Evolutionary conservation across 2,888 invertebrate species (phyloP).

Genomic region (Ochropacha duplaris): DNA sequence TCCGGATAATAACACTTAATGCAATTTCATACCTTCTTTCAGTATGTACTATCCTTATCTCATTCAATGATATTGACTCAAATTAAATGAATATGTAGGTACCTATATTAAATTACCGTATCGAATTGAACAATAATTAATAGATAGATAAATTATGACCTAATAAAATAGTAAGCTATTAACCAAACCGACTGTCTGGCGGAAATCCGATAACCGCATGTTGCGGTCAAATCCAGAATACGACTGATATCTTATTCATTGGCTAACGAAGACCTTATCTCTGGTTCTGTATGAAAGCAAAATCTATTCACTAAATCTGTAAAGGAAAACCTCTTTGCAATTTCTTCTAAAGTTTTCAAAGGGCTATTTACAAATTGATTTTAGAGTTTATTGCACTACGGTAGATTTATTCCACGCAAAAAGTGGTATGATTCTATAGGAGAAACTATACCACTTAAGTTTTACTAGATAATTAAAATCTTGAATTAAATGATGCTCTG

Average conservation of each 20-base stretch:
- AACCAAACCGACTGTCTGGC: background rate
- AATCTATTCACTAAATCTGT: background rate
- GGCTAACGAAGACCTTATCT: background rate
- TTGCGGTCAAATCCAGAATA: slow-evolving; percentile 2
- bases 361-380: background rate
- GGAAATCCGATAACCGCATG: slow-evolving; percentile 8
- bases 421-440: no score
- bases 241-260: background rate
- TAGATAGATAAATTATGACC: background rate
- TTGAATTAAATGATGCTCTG: no score
- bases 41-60: no score
- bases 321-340: background rate
- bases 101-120: no score
- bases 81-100: no score
- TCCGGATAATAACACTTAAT: no score
- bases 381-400: background rate
- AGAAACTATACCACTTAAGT: no score
- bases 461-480: no score
- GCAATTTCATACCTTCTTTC: no score
- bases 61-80: no score
- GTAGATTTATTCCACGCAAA: background rate
- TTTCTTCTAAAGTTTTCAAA: background rate
- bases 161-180: background rate
- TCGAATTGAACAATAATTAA: background rate
- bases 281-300: background rate